Evolutionary conservation across 1,140 invertebrate genomes (phyloP).

Genomic region (Drepana arcuata): DNA sequence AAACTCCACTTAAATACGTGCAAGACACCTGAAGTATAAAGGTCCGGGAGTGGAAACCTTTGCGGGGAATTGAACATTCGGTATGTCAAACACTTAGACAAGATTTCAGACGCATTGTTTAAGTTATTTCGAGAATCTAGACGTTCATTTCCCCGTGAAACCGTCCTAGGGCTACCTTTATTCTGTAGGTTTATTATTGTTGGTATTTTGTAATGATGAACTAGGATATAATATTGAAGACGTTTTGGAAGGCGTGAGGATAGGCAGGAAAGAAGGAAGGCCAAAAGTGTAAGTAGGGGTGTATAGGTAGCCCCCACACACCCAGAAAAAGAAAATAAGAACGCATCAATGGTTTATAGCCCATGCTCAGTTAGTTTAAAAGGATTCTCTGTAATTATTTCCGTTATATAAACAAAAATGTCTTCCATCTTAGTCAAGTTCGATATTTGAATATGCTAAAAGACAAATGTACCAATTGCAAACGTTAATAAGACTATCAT

Average conservation of each 20-base stretch:
- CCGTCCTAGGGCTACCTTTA: too few species aligned
- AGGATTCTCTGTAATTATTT: background rate
- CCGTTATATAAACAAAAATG: background rate
- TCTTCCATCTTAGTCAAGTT: too few species aligned
- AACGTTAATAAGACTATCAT: too few species aligned
- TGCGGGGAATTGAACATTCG: conserved; percentile 42
- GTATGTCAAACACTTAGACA: conserved; percentile 63
- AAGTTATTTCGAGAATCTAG: conserved; percentile 47
- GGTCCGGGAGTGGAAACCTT: too few species aligned
- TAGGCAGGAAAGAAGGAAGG: background rate
- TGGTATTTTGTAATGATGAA: conserved; percentile 11
- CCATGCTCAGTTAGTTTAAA: background rate
- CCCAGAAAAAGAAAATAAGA: background rate
- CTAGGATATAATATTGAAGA: background rate
- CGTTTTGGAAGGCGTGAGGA: background rate
- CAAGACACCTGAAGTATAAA: too few species aligned
- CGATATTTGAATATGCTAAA: too few species aligned
- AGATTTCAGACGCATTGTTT: conserved; percentile 66
- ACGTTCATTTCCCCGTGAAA: conserved; percentile 33
- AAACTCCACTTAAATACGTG: too few species aligned
- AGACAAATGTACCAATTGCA: too few species aligned
- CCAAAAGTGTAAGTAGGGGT: too few species aligned
- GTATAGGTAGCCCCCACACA: too few species aligned
- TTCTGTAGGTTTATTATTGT: too few species aligned
- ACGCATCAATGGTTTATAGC: background rate